Conservation (phyloP, 1,140 invertebrate genomes). For the Ctenoplectra terminalis region DNA sequence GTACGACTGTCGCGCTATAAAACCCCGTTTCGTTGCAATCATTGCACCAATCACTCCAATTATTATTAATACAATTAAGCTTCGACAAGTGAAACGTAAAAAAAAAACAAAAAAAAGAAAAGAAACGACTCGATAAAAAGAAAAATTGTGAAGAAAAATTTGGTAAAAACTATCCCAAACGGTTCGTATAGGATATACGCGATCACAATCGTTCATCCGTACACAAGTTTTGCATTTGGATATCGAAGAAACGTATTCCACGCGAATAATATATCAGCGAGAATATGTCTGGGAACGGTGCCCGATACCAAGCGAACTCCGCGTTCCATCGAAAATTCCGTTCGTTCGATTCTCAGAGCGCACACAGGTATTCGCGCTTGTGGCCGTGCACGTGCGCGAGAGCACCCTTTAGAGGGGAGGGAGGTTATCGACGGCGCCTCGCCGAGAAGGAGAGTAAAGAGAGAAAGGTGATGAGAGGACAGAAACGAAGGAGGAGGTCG, state of each 20-base stretch:
- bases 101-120: no score
- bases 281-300: conserved; percentile 27
- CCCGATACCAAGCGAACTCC: conserved; percentile 26
- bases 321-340: conserved; percentile 66
- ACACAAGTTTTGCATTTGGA: no score
- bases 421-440: conserved; percentile 53
- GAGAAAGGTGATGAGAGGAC: conserved; percentile 22
- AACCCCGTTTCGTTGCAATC: no score
- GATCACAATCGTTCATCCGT: not conserved
- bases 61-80: not conserved
- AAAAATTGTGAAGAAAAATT: not conserved
- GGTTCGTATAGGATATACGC: no score
- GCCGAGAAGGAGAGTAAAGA: conserved; percentile 47
- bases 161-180: not conserved
- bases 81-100: not conserved
- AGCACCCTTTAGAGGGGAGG: conserved; percentile 50
- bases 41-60: not conserved
- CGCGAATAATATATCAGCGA: not conserved
- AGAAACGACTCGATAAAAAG: no score
- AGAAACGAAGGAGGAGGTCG: conserved; percentile 1
- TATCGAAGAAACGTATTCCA: not conserved
- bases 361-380: conserved; percentile 45
- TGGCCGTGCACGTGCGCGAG: conserved; percentile 57
- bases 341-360: conserved; percentile 47
- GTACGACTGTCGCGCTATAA: no score